Conservation (phyloP, 2,888 invertebrate species). For the Amphipyra berbera region DNA sequence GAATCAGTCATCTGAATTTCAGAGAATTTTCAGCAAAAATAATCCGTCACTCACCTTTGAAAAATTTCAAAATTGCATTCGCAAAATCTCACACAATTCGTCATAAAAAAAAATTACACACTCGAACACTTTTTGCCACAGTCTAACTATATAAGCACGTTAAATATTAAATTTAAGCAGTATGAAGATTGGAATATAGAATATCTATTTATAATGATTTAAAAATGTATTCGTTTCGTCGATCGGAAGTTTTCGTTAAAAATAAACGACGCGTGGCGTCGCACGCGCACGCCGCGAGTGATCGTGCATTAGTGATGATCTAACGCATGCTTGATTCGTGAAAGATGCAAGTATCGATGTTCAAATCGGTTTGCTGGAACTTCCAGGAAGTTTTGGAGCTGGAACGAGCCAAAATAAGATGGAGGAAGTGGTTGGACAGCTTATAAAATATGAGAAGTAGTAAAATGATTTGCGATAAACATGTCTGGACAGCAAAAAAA, state of each 20-base stretch:
- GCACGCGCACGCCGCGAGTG: conserved; percentile 60
- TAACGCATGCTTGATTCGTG: conserved; percentile 10
- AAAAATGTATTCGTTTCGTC: conserved; percentile 65
- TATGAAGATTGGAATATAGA: conserved; percentile 37
- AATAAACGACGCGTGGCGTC: conserved; percentile 72
- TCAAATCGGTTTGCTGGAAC: conserved; percentile 33
- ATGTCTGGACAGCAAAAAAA: no score
- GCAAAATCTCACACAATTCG: conserved; percentile 40
- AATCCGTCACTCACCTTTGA: conserved; percentile 51
- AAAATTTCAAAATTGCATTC: conserved; percentile 50
- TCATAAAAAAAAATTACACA: conserved; percentile 28
- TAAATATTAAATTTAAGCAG: conserved; percentile 23
- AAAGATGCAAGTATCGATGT: conserved; percentile 40
- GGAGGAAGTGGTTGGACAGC: conserved; percentile 7
- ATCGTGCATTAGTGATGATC: conserved; percentile 51
- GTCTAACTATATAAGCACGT: not conserved
- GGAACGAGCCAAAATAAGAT: not conserved
- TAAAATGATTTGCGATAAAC: no score
- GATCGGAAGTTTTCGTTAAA: conserved; percentile 71
- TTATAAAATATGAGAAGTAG: no score
- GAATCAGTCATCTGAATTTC: conserved; percentile 46
- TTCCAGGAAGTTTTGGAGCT: conserved; percentile 22
- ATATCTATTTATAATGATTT: conserved; percentile 65
- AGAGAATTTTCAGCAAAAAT: conserved; percentile 50
- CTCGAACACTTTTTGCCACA: conserved; percentile 14